Evolutionary conservation across 2,113 vertebrate species (phyloP), one percentile per base, ranked within the genome.

Genomic region (Eonycteris spelaea): DNA sequence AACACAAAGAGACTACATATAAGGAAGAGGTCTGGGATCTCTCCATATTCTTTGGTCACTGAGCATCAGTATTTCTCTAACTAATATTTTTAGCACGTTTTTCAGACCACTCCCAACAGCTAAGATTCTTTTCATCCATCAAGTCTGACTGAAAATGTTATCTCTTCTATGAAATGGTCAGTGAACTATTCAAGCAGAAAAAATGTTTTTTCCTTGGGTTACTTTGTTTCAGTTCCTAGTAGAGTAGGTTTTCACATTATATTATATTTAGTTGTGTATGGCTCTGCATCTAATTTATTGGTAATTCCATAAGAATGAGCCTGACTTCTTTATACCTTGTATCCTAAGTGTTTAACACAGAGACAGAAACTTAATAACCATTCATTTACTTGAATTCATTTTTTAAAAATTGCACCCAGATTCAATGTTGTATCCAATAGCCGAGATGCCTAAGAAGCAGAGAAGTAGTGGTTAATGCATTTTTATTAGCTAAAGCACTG

Each of bases 71-170:
- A 51, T 43, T 87, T 90, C 40, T 96, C 35, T 90, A 12, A 12
- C 55, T 92, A n/a, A 63, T 48, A 71, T 73, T 96, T 94, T 94
- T 90, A 45, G 6, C n/a, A 95, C 4, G 0, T 78, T 38, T 91
- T 86, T 68, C 61, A 22, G 26, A 57, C n/a, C 45, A 92, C 45
- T 30, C 30, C 14, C 43, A 84, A 70, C 24, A 85, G 35, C n/a
- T 94, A 35, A 88, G 65, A 95, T 78, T 75, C 43, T 30, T 91
- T 74, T 77, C 77, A 96, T 96, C 61, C 33, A 74, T 93, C 77
- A 97, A 91, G 33, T 85, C 40, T 94, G 19, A 16, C 63, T 96
- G 45, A 87, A 96, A 93, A n/a, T 94, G 11, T 57, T 94, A 30
- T 88, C 38, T 94, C 48, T 82, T 78, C 61, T 83, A 63, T 65